Evolutionary conservation across 1,140 invertebrate genomes (phyloP).

Genomic region (Oppia nitens): DNA sequence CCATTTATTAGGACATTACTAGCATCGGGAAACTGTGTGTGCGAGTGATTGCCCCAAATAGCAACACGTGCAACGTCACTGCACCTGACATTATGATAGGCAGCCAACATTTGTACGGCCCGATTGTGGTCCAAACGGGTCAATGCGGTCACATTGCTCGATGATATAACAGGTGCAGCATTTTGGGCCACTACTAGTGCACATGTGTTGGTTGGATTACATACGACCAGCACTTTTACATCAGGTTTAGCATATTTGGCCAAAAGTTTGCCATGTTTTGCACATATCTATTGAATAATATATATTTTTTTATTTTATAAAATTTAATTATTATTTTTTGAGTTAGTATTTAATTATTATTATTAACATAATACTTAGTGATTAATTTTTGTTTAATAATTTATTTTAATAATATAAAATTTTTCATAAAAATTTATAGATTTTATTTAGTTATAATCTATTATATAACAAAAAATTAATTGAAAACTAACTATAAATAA

Average conservation of each 20-base stretch:
- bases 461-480: too few species aligned
- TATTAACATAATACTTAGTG: too few species aligned
- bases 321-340: background rate
- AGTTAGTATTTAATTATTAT: too few species aligned
- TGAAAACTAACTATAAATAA: too few species aligned
- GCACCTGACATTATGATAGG: conserved; percentile 38
- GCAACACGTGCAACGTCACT: conserved; percentile 71
- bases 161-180: conserved; percentile 80
- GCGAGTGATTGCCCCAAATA: conserved; percentile 99
- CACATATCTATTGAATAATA: conserved; percentile 55
- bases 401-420: too few species aligned
- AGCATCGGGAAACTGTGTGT: conserved; percentile 94
- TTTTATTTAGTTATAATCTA: too few species aligned
- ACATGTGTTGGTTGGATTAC: conserved; percentile 99
- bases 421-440: too few species aligned
- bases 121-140: conserved; percentile 96
- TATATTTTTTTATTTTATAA: background rate
- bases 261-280: conserved; percentile 75
- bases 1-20: conserved; percentile 47
- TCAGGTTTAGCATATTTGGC: conserved; percentile 83
- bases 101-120: conserved; percentile 57
- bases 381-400: too few species aligned
- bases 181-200: conserved; percentile 89
- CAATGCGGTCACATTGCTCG: conserved; percentile 93
- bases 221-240: conserved; percentile 86